These are phyloP conservation scores for Lepeophtheirus nordmannii DNA, from an alignment of 2,888 invertebrate genomes.

Conservation along the genomic window DNA sequence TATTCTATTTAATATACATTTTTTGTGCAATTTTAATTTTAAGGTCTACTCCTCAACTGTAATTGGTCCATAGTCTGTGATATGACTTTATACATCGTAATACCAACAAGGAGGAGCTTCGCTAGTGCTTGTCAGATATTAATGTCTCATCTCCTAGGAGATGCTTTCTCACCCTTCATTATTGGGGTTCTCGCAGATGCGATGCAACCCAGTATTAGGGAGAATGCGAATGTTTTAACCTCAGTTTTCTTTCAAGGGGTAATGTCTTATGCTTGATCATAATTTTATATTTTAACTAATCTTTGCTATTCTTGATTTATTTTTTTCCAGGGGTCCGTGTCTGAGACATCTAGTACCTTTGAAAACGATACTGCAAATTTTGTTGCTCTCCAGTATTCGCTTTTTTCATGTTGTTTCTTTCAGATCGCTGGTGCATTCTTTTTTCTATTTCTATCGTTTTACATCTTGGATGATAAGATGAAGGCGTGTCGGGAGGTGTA, in stretches of 20 bases:
- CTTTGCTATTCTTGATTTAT: background rate
- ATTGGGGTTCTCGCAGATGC: slow-evolving; percentile 62
- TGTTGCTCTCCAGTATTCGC: slow-evolving; percentile 56
- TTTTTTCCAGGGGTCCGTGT: background rate
- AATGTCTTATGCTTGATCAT: background rate
- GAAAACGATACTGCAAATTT: slow-evolving; percentile 4
- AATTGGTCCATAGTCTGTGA: slow-evolving; percentile 98
- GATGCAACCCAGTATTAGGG: slow-evolving; percentile 6
- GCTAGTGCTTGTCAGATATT: slow-evolving; percentile 96
- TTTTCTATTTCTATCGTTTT: slow-evolving; percentile 69
- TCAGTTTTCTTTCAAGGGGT: background rate
- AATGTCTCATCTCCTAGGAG: slow-evolving; percentile 88
- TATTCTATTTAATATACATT: background rate
- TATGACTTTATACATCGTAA: slow-evolving; percentile 86
- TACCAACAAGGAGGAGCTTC: slow-evolving; percentile 83
- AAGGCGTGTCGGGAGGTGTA: slow-evolving; percentile 45
- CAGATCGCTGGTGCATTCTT: slow-evolving; percentile 58
- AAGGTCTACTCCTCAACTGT: slow-evolving; percentile 54
- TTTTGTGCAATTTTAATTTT: background rate
- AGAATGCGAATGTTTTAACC: background rate
- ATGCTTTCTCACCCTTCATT: slow-evolving; percentile 94
- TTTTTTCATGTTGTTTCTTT: slow-evolving; percentile 69
- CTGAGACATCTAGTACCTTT: background rate
- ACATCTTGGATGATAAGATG: slow-evolving; percentile 59
- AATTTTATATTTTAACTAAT: background rate